phyloP scores from a whole-genome alignment of 2,888 invertebrate genomes.

The Epicampocera succincta region DNA sequence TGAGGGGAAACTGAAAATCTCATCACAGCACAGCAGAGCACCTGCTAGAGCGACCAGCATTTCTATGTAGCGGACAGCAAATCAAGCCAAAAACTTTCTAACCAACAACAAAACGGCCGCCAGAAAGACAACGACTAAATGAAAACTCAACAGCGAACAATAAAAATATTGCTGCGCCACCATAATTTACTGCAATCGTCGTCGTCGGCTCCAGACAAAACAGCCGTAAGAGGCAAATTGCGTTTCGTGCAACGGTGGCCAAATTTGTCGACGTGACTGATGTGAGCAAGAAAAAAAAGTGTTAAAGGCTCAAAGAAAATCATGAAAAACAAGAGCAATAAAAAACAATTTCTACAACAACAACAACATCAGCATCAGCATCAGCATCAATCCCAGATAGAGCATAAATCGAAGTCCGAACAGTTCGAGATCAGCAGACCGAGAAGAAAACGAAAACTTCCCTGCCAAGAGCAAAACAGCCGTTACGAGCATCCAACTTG shows the following conservation, averaged over 20 bases:
- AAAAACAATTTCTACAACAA: slow-evolving; percentile 57
- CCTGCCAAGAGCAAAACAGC: slow-evolving; percentile 20
- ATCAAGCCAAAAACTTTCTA: slow-evolving; percentile 32
- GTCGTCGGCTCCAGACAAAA: slow-evolving; percentile 19
- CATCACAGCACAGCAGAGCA: neutral
- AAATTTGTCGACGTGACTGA: slow-evolving; percentile 63
- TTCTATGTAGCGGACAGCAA: slow-evolving; percentile 56
- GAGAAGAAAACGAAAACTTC: slow-evolving; percentile 36
- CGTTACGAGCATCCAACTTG: slow-evolving; percentile 8
- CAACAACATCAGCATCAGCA: slow-evolving; percentile 46
- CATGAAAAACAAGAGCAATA: slow-evolving; percentile 65
- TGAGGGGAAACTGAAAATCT: neutral
- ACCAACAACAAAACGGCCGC: slow-evolving; percentile 6
- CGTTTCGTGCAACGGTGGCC: slow-evolving; percentile 47
- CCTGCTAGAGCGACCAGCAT: slow-evolving; percentile 3
- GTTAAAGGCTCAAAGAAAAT: slow-evolving; percentile 58
- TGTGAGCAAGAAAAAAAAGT: slow-evolving; percentile 57
- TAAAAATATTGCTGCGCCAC: slow-evolving; percentile 35
- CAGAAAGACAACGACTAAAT: slow-evolving; percentile 59
- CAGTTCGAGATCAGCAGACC: slow-evolving; percentile 6
- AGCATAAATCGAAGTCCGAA: slow-evolving; percentile 24
- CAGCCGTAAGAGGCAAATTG: slow-evolving; percentile 33
- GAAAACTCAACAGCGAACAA: slow-evolving; percentile 53
- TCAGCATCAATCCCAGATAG: slow-evolving; percentile 29
- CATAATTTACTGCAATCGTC: slow-evolving; percentile 31